A percentile compares a stretch with the other conserved stretches of the same genome.
These are phyloP conservation scores for Diglossa cyanea DNA, from an alignment of 2,797 vertebrate species.

Conservation along the genomic window DNA sequence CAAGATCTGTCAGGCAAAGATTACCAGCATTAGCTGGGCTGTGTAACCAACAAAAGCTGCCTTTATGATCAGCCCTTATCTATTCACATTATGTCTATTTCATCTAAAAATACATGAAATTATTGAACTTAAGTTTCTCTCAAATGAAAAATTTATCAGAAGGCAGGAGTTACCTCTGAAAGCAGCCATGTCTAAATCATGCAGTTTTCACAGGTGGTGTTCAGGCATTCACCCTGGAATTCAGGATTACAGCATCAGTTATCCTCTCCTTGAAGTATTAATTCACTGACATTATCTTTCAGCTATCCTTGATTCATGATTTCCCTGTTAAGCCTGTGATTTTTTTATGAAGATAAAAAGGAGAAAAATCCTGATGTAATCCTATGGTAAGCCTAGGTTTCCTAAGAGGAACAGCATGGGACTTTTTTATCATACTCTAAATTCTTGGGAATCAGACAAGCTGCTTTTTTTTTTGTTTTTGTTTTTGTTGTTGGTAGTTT, in stretches of 20 bases:
- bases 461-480: background rate
- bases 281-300: background rate
- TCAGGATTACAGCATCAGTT: background rate
- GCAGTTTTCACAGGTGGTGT: background rate
- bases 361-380: background rate
- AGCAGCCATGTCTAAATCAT: accelerated
- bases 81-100: background rate
- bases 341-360: background rate
- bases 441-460: background rate
- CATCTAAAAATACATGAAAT: background rate
- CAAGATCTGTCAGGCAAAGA: background rate
- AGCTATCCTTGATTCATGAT: background rate
- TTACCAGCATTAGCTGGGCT: background rate
- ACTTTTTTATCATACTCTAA: background rate
- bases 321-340: background rate
- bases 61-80: background rate
- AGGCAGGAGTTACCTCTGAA: background rate
- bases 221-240: background rate
- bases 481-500: background rate
- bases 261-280: background rate
- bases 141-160: background rate
- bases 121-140: background rate
- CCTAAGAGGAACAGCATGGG: background rate
- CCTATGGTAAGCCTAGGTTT: background rate
- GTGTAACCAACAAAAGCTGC: background rate